Evolutionary conservation across 2,797 vertebrate genomes (phyloP), one percentile per base, ranked within the genome.

Genomic region (Falco cherrug): DNA sequence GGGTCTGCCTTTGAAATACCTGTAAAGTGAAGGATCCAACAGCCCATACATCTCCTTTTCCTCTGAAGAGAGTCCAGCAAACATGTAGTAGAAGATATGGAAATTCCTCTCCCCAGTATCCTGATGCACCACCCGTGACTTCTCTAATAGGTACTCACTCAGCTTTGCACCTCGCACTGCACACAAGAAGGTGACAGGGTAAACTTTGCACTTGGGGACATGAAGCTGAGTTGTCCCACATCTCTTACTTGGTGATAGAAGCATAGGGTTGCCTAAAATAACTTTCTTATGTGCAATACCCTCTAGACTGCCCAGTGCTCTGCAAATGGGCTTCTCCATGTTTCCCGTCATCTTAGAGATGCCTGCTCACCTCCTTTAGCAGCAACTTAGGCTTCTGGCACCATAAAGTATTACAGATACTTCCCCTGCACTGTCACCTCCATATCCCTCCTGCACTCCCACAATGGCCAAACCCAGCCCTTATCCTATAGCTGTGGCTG

Each of bases 31-130:
- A 19, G 98, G 97, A 43, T 98, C 97, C 86, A 98, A 56, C 9
- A 98, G 97, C 7, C 98, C 98, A n/a, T 98, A 98, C 28, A 98
- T 94, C 47, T 98, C 97, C 75, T 98, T 98, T 87, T 98, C 96
- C 48, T 98, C 96, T 8, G 65, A 56, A 22, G 98, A 98, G 10
- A 98, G 97, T 56, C 97, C 98, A 60, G 98, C 98, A 90, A 98
- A 96, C 98, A 98, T 98, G 89, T 98, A 98, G 96, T 98, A 98
- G 96, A 98, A 98, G 86, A 98, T 98, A 88, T 98, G 98, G 84
- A 98, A 98, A 96, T 98, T 98, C 90, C 97, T 97, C 88, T 98
- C 98, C 4, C 98, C 98, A 1, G 96, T 47, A 64, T 98, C 98
- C 91, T 98, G 98, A 35, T 97, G 98, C 25, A 98, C 98, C 48